Evolutionary conservation across 1,140 invertebrate genomes (phyloP).

Genomic region (Protaetia brevitarsis): DNA sequence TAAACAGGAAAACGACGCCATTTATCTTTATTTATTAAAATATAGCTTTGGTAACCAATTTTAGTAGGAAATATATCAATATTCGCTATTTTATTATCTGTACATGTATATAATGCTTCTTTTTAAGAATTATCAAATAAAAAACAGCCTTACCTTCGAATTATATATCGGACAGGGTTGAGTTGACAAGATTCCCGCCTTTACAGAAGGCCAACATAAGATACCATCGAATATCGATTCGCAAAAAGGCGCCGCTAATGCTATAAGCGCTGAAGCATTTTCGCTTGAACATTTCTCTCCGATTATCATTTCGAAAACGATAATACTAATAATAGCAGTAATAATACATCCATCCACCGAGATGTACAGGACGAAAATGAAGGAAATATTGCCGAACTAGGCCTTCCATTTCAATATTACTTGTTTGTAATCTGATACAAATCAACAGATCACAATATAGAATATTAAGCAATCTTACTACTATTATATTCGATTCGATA

Average conservation of each 20-base stretch:
- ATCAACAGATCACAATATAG: conserved; percentile 11
- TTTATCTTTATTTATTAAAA: too few relatives aligned
- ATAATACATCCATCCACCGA: background rate
- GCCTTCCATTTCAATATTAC: conserved; percentile 5
- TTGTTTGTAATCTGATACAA: conserved; percentile 21
- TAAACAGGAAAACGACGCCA: too few relatives aligned
- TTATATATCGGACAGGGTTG: conserved; percentile 48
- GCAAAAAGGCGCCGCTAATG: conserved; percentile 29
- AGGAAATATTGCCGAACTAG: conserved; percentile 12
- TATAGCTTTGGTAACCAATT: too few relatives aligned
- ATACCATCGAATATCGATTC: conserved; percentile 53
- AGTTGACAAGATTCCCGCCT: conserved; percentile 47
- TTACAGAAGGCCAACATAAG: conserved; percentile 56
- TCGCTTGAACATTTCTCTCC: conserved; percentile 15
- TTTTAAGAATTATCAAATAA: background rate
- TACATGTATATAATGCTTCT: conserved; percentile 7
- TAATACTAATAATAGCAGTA: too few relatives aligned
- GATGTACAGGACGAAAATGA: conserved; percentile 11
- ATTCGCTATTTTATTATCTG: too few relatives aligned
- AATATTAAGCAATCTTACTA: background rate
- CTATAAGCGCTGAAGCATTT: background rate
- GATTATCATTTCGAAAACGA: background rate
- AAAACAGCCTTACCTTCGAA: conserved; percentile 19
- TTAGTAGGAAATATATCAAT: too few relatives aligned
- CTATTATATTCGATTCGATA: background rate